Evolutionary conservation across 2,113 vertebrate species (phyloP).

Genomic region (Oncorhynchus mykiss): DNA sequence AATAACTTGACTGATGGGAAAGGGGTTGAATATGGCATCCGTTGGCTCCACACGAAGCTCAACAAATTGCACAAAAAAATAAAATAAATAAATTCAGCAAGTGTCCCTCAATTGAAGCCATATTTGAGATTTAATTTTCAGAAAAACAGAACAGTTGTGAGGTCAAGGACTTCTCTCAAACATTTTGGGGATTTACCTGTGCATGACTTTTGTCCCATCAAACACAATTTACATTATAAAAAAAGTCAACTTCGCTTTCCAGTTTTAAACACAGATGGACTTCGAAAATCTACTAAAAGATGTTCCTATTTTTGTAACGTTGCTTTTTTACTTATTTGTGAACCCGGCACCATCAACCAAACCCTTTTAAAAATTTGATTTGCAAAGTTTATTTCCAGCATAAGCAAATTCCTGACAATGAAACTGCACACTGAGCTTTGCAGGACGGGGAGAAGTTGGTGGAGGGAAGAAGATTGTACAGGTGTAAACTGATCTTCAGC

Average conservation of each 20-base stretch:
- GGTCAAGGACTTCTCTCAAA: background rate
- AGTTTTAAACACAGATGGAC: too few relatives aligned
- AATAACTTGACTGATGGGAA: conserved; percentile 57
- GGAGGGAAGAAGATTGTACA: background rate
- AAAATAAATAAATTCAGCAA: background rate
- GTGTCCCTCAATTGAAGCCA: conserved; percentile 4
- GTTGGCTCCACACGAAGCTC: conserved; percentile 12
- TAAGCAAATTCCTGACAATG: background rate
- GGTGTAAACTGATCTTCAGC: conserved; percentile 15
- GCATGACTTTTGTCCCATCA: background rate
- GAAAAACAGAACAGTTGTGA: background rate
- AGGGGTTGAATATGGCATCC: conserved; percentile 50
- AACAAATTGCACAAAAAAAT: background rate
- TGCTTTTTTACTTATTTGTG: too few relatives aligned
- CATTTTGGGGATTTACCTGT: too few relatives aligned
- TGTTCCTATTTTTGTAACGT: too few relatives aligned
- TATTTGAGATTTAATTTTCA: background rate
- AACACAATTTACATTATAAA: background rate
- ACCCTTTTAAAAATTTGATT: too few relatives aligned
- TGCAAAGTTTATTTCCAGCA: background rate
- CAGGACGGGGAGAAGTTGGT: conserved; percentile 4
- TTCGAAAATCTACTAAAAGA: too few relatives aligned
- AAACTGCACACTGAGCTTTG: background rate
- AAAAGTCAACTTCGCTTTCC: background rate
- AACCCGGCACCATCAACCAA: too few relatives aligned